phyloP scores from a whole-genome alignment of 2,113 vertebrate species.

The Oncorhynchus masou region DNA sequence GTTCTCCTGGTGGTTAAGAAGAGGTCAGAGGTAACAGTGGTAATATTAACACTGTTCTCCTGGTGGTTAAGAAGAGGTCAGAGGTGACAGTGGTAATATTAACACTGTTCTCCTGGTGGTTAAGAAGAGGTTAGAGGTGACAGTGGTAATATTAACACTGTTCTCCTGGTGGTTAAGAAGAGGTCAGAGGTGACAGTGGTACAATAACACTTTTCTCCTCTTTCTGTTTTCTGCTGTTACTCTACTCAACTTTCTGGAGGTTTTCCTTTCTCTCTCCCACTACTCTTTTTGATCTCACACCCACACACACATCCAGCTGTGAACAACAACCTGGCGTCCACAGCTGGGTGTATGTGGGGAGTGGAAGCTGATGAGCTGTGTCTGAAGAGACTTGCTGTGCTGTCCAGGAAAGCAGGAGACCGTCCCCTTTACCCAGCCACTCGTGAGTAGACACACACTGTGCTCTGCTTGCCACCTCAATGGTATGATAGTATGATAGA shows the following conservation, averaged over 20 bases:
- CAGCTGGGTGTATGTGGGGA: constrained; percentile 32
- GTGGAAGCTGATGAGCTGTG: constrained; percentile 70
- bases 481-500: too few relatives aligned
- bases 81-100: too few relatives aligned
- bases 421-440: constrained; percentile 86
- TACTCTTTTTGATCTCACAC: neutral
- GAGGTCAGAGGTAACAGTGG: too few relatives aligned
- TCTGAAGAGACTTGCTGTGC: constrained; percentile 83
- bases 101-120: too few relatives aligned
- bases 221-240: neutral
- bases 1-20: too few relatives aligned
- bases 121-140: too few relatives aligned
- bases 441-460: constrained; percentile 76
- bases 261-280: too few relatives aligned
- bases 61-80: too few relatives aligned
- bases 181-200: constrained; percentile 8
- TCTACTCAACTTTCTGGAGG: neutral
- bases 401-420: constrained; percentile 80
- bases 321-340: constrained; percentile 73
- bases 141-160: too few relatives aligned
- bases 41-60: too few relatives aligned
- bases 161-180: constrained; percentile 17
- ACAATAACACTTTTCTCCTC: constrained; percentile 22
- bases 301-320: constrained; percentile 56
- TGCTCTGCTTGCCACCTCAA: too few relatives aligned